Conservation (phyloP, 2,113 vertebrate species). For the Lepisosteus osseus region DNA sequence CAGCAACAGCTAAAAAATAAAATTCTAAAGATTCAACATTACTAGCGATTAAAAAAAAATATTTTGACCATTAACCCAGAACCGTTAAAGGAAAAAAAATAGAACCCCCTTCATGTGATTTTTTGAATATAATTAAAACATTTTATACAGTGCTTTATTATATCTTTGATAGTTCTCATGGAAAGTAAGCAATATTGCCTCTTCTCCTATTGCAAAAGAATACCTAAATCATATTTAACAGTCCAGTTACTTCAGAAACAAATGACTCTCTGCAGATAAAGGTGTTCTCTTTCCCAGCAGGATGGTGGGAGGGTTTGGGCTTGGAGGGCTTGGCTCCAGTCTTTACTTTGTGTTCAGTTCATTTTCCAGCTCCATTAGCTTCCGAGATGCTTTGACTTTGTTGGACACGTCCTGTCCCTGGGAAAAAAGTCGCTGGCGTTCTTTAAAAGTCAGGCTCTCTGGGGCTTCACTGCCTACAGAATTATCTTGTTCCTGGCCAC, state of each 20-base stretch:
- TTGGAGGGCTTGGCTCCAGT: constrained; percentile 35
- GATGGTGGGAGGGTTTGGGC: constrained; percentile 1
- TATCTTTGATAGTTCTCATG: constrained; percentile 64
- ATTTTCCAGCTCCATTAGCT: constrained; percentile 94
- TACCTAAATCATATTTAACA: constrained; percentile 64
- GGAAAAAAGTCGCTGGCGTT: constrained; percentile 96
- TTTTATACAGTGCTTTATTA: constrained; percentile 78
- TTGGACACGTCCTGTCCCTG: constrained; percentile 95
- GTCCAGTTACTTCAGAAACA: constrained; percentile 58
- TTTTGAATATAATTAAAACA: constrained; percentile 66
- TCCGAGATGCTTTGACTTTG: constrained; percentile 95
- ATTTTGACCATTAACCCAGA: constrained; percentile 40
- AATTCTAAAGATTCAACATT: constrained; percentile 69
- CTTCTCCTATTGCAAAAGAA: constrained; percentile 60
- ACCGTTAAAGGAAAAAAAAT: constrained; percentile 63
- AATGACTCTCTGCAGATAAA: constrained; percentile 48
- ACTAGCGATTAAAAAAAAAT: constrained; percentile 47
- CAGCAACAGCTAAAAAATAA: constrained; percentile 59
- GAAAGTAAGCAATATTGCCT: constrained; percentile 54
- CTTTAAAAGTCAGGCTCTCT: constrained; percentile 90
- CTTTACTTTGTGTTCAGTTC: constrained; percentile 91
- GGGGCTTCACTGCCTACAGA: constrained; percentile 73
- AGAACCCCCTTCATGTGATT: constrained; percentile 65
- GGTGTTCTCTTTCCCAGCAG: not conserved
- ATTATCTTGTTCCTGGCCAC: constrained; percentile 80